Conservation (phyloP, 2,113 vertebrate genomes). For the Ciconia maguari region DNA sequence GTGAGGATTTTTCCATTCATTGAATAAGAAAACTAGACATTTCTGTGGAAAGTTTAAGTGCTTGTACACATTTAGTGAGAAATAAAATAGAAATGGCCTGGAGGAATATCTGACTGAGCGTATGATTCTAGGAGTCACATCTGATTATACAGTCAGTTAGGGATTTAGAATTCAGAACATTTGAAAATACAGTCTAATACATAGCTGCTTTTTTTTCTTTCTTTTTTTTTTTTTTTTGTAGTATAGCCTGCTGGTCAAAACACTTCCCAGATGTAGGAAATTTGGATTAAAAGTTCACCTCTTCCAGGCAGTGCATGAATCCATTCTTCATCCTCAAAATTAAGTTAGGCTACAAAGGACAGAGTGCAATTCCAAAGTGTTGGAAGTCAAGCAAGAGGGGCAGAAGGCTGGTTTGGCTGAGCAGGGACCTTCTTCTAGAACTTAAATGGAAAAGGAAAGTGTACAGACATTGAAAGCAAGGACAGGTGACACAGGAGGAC, state of each 20-base stretch:
- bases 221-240: background rate
- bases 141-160: background rate
- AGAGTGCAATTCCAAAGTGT: background rate
- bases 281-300: background rate
- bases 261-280: background rate
- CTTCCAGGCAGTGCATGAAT: background rate
- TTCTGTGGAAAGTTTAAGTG: background rate
- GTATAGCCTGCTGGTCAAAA: background rate
- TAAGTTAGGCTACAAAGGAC: background rate
- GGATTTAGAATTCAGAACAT: background rate
- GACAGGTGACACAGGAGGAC: accelerated
- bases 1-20: background rate
- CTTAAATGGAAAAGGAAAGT: background rate
- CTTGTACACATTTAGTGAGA: background rate
- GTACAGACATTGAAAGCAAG: background rate
- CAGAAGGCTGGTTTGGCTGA: background rate
- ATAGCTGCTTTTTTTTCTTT: background rate
- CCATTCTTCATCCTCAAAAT: background rate
- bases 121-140: background rate
- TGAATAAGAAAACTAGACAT: background rate
- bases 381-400: background rate
- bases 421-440: background rate
- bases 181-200: background rate
- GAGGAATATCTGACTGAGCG: background rate
- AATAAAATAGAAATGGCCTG: background rate